Conservation (phyloP, 2,113 vertebrate species). For the Phoxinus phoxinus region DNA sequence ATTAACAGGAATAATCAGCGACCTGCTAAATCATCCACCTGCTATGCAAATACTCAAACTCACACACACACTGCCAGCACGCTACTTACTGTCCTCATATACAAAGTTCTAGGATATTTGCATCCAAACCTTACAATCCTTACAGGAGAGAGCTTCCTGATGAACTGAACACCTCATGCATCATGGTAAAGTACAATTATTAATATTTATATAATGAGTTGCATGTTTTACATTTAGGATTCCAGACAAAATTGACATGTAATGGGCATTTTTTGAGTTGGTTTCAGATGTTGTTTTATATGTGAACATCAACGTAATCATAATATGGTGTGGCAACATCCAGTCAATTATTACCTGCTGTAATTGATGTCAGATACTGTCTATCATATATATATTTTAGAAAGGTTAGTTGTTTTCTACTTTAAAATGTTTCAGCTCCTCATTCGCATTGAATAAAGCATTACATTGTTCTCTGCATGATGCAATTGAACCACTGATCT, state of each 20-base stretch:
- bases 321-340: background rate
- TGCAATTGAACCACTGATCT: background rate
- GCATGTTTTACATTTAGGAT: background rate
- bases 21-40: conserved; percentile 14
- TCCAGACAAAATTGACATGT: background rate
- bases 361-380: background rate
- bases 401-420: background rate
- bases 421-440: conserved; percentile 4
- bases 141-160: conserved; percentile 58
- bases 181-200: conserved; percentile 71
- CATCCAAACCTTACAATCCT: conserved; percentile 54
- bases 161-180: conserved; percentile 60
- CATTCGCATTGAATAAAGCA: background rate
- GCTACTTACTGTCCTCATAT: background rate
- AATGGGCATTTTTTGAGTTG: background rate
- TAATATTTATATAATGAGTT: conserved; percentile 21
- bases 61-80: conserved; percentile 6
- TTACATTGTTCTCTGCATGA: conserved; percentile 3
- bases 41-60: conserved; percentile 40
- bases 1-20: conserved; percentile 27
- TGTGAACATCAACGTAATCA: background rate
- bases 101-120: conserved; percentile 56
- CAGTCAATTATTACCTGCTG: background rate
- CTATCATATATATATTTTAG: background rate
- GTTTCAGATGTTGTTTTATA: conserved; percentile 4